Evolutionary conservation across 37 sponge, comb jelly and placozoan genomes (phyloP), one percentile per base, ranked within the genome.

Genomic region (Eunapius fragilis): DNA sequence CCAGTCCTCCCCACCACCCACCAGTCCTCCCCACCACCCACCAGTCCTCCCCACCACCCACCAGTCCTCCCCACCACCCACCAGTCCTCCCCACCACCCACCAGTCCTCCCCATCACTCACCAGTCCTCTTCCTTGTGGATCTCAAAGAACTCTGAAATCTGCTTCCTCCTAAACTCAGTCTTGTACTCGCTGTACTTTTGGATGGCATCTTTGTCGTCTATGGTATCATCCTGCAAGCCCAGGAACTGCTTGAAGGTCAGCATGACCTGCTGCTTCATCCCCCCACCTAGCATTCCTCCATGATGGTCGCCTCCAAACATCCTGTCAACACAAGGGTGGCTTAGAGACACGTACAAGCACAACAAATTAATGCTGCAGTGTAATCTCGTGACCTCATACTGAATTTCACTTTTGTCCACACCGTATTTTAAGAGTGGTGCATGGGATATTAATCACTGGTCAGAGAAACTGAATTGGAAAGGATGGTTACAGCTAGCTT

Each of bases 81-180:
- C 4, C 47, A 4, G 9, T 11, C 9, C 47, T 45, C 47, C 4
- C 47, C 47, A 4, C 47, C 9, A 4, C 9, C 7, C 4, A 45
- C 47, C 4, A 45, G 4, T 45, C 47, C 47, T 11, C 47, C 47
- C 47, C 47, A 45, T 9, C 25, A 68, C 89, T 78, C 67, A 99
- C 99, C 99, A 99, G 50, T 99, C 97, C 73, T 99, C 97, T 19
- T 95, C 94, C 70, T 99, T 97, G 89, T 99, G 99, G 27, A 91
- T 83, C 58, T 97, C 93, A 87, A 96, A 99, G 81, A 95, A 99
- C 70, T 95, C 89, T 25, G 81, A 81, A 19, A 95, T 84, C 72
- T 87, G 90, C 71, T 87, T 96, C 68, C 85, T 87, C 73, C 87
- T 91, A 79, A 95, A 95, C 12, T 97, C 92, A 28, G n/a, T 76